These are phyloP conservation scores for Ispidina lecontei DNA, from an alignment of 2,797 vertebrate genomes.

Conservation along the genomic window DNA sequence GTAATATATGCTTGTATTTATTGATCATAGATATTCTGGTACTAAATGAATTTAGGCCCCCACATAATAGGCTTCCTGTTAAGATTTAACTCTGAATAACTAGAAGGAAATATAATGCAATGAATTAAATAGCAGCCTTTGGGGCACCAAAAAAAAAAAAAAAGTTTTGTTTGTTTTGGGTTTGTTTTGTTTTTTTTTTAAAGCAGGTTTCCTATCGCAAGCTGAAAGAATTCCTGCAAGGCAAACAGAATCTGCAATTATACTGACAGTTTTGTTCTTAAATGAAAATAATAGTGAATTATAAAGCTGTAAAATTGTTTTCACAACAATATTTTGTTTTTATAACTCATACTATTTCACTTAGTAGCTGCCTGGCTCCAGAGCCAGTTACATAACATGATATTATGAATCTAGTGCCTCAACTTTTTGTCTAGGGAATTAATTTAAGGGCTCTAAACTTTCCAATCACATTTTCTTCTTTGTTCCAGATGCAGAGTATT, in stretches of 20 bases:
- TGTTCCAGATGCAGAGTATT: slow-evolving; percentile 5
- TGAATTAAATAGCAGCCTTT: slow-evolving; percentile 55
- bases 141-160: too few relatives aligned
- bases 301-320: slow-evolving; percentile 60
- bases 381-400: slow-evolving; percentile 30
- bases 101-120: background rate
- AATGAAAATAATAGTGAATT: slow-evolving; percentile 64
- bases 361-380: slow-evolving; percentile 47
- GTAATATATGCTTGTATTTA: slow-evolving; percentile 8
- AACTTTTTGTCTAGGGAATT: slow-evolving; percentile 59
- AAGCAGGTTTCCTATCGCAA: background rate
- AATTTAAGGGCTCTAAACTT: slow-evolving; percentile 63
- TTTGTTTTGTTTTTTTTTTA: background rate
- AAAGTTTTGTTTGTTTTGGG: background rate
- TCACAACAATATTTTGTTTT: slow-evolving; percentile 64
- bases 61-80: slow-evolving; percentile 1
- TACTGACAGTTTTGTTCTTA: slow-evolving; percentile 60
- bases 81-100: slow-evolving; percentile 45
- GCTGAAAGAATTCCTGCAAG: slow-evolving; percentile 45
- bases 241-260: slow-evolving; percentile 55
- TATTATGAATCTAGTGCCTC: slow-evolving; percentile 45
- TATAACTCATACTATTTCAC: slow-evolving; percentile 52
- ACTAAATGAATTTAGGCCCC: slow-evolving; percentile 10
- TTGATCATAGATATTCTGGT: slow-evolving; percentile 9
- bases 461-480: slow-evolving; percentile 42